These are phyloP conservation scores for Poecilia latipinna DNA, from an alignment of 2,113 vertebrate genomes.

Conservation along the genomic window DNA sequence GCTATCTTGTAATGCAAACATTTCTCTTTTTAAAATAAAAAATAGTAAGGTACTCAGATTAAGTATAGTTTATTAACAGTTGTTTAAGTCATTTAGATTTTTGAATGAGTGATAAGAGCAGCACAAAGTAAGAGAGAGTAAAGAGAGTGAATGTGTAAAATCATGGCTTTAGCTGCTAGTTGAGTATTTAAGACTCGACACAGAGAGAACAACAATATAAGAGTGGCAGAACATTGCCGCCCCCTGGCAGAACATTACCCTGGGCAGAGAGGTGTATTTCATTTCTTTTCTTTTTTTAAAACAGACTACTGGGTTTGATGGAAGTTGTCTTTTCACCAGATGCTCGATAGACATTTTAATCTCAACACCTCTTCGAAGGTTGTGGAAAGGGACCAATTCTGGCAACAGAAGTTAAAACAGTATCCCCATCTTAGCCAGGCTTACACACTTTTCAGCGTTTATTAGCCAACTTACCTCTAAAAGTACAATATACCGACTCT, in stretches of 20 bases:
- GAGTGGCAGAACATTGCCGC: neutral
- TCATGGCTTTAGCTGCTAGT: neutral
- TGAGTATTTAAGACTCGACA: neutral
- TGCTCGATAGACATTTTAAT: too few relatives aligned
- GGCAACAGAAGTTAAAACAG: neutral
- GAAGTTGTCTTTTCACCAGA: too few relatives aligned
- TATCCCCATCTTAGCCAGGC: neutral
- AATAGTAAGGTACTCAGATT: too few relatives aligned
- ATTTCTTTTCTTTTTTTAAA: neutral
- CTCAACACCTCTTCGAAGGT: neutral
- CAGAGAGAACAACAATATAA: too few relatives aligned
- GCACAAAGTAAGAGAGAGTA: neutral
- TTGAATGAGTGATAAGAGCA: neutral
- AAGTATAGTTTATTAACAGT: too few relatives aligned
- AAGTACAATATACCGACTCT: too few relatives aligned
- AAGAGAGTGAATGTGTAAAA: neutral
- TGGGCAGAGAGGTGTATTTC: neutral
- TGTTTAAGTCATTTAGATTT: too few relatives aligned
- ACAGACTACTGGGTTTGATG: neutral
- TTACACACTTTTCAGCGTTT: too few relatives aligned
- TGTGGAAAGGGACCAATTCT: neutral
- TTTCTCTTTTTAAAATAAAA: neutral
- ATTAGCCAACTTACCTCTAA: too few relatives aligned
- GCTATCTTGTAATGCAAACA: neutral
- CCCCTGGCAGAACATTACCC: neutral